Evolutionary conservation across 2,888 invertebrate species (phyloP).

Genomic region (Unio pictorum): DNA sequence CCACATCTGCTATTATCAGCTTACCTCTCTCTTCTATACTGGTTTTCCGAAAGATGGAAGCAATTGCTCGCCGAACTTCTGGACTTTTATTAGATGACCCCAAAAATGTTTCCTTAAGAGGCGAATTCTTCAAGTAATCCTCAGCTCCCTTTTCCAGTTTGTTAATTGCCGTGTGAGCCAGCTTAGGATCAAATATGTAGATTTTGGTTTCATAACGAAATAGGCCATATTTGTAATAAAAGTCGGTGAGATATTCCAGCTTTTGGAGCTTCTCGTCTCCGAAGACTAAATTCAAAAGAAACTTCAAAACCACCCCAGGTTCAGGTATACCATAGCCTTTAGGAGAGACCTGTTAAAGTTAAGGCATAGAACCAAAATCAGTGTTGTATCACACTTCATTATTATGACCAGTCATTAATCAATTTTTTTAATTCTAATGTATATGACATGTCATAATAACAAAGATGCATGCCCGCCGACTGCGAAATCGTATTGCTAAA

Average conservation of each 20-base stretch:
- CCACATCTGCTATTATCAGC: slow-evolving; percentile 38
- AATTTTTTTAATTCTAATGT: too few species aligned
- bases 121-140: slow-evolving; percentile 43
- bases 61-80: slow-evolving; percentile 44
- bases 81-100: slow-evolving; percentile 45
- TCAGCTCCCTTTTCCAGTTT: slow-evolving; percentile 51
- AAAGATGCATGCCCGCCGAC: too few species aligned
- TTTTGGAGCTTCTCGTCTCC: slow-evolving; percentile 33
- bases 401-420: too few species aligned
- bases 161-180: slow-evolving; percentile 43
- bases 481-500: too few species aligned
- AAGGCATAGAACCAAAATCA: not conserved
- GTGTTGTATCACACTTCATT: too few species aligned
- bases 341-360: not conserved
- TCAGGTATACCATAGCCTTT: slow-evolving; percentile 17
- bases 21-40: slow-evolving; percentile 37
- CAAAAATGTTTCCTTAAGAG: slow-evolving; percentile 46
- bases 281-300: slow-evolving; percentile 21
- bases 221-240: slow-evolving; percentile 35
- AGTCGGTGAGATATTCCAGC: slow-evolving; percentile 44
- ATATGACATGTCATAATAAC: too few species aligned
- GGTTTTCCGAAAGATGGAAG: slow-evolving; percentile 44
- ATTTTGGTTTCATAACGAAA: slow-evolving; percentile 42
- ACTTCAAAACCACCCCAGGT: slow-evolving; percentile 17
- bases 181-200: slow-evolving; percentile 44